Percentiles rank a stretch among this genome's conserved stretches.
phyloP scores from a whole-genome alignment of 2,113 vertebrate genomes.

The Pomatorhinus ruficollis region DNA sequence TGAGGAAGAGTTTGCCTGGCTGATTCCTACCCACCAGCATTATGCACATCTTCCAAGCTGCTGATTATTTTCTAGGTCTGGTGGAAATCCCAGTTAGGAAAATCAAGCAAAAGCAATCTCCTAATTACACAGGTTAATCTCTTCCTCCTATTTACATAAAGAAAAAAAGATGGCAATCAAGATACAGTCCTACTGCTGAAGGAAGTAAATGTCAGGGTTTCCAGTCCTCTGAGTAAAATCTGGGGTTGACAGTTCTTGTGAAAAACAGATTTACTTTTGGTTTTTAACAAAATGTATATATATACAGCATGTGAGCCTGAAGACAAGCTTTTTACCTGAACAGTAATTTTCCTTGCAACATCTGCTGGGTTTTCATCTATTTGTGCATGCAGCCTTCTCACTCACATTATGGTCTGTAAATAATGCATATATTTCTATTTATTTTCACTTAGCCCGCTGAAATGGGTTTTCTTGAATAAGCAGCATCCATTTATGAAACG shows the following conservation, averaged over 20 bases:
- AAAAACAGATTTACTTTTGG: neutral
- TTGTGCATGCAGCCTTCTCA: neutral
- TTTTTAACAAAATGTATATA: neutral
- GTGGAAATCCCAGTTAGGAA: neutral
- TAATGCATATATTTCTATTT: conserved; percentile 53
- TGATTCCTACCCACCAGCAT: neutral
- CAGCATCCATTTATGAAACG: conserved; percentile 27
- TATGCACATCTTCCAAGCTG: neutral
- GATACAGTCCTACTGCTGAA: neutral
- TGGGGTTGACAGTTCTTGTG: neutral
- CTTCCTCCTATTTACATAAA: neutral
- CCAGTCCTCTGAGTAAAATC: neutral
- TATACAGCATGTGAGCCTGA: neutral
- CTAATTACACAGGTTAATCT: neutral
- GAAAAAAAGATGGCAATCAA: neutral
- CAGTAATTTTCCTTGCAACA: neutral
- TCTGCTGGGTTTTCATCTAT: conserved; percentile 10
- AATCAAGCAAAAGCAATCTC: neutral
- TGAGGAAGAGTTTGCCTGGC: neutral
- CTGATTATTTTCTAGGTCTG: neutral
- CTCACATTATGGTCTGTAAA: conserved; percentile 26
- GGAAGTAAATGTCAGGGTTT: fast-evolving
- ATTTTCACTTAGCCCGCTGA: conserved; percentile 45
- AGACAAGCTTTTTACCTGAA: neutral
- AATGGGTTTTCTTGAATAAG: conserved; percentile 43